Conservation (phyloP, 2,113 vertebrate genomes). For the Ptychochromis oligacanthus region DNA sequence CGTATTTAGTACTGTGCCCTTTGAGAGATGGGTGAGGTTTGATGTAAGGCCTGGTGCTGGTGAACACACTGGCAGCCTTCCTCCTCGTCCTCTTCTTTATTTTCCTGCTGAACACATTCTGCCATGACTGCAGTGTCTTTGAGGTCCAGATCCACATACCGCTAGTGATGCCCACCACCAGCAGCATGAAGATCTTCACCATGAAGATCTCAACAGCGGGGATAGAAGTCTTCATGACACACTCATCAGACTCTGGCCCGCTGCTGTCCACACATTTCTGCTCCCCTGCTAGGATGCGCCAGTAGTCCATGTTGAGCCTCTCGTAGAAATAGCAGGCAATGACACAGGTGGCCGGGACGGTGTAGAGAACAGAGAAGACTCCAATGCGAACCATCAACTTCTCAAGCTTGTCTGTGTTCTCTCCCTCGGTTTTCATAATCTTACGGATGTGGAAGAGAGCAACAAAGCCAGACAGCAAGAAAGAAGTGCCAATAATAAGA, state of each 20-base stretch:
- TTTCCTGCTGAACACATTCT: conserved; percentile 90
- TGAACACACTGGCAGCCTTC: conserved; percentile 90
- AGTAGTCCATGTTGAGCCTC: conserved; percentile 93
- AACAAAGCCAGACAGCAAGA: conserved; percentile 94
- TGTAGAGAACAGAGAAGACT: conserved; percentile 95
- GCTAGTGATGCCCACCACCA: conserved; percentile 97
- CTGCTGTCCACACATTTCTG: conserved; percentile 83
- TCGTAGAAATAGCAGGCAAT: conserved; percentile 98
- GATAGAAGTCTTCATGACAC: conserved; percentile 89
- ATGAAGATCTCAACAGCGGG: conserved; percentile 96
- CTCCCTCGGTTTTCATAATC: conserved; percentile 96
- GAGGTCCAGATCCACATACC: conserved; percentile 99
- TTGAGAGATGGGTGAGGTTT: conserved; percentile 91
- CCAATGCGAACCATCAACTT: conserved; percentile 97
- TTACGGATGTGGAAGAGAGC: conserved; percentile 96
- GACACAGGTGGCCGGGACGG: conserved; percentile 95
- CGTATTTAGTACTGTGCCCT: conserved; percentile 86
- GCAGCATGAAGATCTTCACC: conserved; percentile 96
- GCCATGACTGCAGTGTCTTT: conserved; percentile 97
- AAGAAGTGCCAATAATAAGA: conserved; percentile 93
- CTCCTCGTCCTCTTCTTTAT: conserved; percentile 87
- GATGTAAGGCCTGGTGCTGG: conserved; percentile 87
- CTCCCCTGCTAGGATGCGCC: conserved; percentile 86
- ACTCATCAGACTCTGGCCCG: conserved; percentile 84
- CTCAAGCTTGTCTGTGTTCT: conserved; percentile 96